Evolutionary conservation across 2,888 invertebrate genomes (phyloP), one percentile per base, ranked within the genome.

Genomic region (Molorchus minor): DNA sequence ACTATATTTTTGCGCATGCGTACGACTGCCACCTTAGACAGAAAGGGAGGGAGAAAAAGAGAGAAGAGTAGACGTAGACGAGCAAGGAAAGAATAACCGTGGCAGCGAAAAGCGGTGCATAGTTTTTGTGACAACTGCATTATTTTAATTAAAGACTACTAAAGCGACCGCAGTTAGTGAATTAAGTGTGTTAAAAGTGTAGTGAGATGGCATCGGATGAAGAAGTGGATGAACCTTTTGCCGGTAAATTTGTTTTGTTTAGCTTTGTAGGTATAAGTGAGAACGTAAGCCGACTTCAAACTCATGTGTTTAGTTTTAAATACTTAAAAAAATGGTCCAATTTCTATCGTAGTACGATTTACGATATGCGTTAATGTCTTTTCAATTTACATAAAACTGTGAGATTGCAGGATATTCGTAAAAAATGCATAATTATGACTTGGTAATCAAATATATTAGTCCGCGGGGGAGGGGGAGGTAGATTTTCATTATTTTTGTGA

Each of bases 211-310:
- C 92, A 82, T 93, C 93, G 68, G 93, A 93, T 77, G 93, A 93
- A 79, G 93, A 93, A 83, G 88, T 92, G 80, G 93, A 93, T 77
- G 93, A 92, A 80, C 90, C 88, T 80, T 90, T 88, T 79, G 92
- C 91, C 85, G 93, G 93, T 93, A 85, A 91, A 89, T 82, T 75
- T 75, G 72, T 71, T 72, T 71, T 75, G 73, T 75, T 72, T 73
- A 66, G 70, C 64, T 68, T 69, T 71, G 70, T 67, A n/a, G n/a
- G n/a, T n/a, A 68, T 70, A 71, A 71, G 73, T 74, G 71, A 65
- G 69, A 75, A 73, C 70, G 70, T 71, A 73, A 75, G 76, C 75
- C 76, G 75, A 74, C 72, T 77, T 75, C 67, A 71, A 76, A 72
- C 64, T 73, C 69, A 68, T 71, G 70, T 75, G 70, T 67, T 71